Percentiles rank a stretch among this genome's conserved stretches.
These are phyloP conservation scores for Rhodeus uyekii DNA, from an alignment of 2,797 vertebrate species.

Conservation along the genomic window DNA sequence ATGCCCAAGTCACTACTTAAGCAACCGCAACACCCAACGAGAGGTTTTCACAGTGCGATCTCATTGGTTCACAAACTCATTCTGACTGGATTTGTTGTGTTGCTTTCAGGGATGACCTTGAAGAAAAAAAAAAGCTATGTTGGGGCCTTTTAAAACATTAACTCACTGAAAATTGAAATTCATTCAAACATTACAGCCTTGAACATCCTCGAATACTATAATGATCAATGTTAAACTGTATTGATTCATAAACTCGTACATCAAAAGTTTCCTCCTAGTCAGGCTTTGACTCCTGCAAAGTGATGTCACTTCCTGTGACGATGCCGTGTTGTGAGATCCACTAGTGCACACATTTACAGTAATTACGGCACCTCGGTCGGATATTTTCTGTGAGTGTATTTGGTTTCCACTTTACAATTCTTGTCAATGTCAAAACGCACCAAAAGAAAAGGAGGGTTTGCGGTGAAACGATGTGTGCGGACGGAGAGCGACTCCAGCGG, in stretches of 20 bases:
- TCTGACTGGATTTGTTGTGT: not conserved
- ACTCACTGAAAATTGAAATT: not conserved
- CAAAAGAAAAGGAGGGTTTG: not conserved
- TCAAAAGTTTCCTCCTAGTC: not conserved
- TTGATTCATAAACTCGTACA: not conserved
- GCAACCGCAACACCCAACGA: not conserved
- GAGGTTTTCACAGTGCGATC: not conserved
- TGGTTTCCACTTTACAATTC: constrained; percentile 32
- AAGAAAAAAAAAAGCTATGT: not conserved
- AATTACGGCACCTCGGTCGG: not conserved
- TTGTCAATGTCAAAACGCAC: not conserved
- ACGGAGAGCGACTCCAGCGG: constrained; percentile 35
- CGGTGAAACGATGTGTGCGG: constrained; percentile 18
- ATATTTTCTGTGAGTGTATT: constrained; percentile 26
- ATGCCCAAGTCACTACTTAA: not conserved
- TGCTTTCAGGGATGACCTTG: not conserved
- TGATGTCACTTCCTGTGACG: constrained; percentile 17
- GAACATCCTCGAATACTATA: not conserved
- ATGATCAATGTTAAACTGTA: not conserved
- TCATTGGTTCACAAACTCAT: not conserved
- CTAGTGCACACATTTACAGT: constrained; percentile 26
- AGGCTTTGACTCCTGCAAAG: not conserved
- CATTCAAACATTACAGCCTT: constrained; percentile 2
- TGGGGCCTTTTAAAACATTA: not conserved
- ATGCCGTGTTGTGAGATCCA: not conserved